Evolutionary conservation across 2,113 vertebrate species (phyloP).

Genomic region (Sebastes schlegelii): DNA sequence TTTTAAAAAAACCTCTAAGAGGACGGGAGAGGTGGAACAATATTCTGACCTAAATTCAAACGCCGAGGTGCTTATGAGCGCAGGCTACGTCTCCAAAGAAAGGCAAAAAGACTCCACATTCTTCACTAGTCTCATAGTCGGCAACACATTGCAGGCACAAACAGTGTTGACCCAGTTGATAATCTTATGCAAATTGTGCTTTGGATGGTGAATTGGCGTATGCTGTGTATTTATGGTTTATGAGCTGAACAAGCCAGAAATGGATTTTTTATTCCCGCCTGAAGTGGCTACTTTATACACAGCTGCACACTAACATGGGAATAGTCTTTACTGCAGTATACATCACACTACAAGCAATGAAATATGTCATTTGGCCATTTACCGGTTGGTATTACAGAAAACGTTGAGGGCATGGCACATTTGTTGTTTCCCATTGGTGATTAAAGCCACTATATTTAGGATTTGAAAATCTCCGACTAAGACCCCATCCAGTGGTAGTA

Average conservation of each 20-base stretch:
- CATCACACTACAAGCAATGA: neutral
- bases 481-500: neutral
- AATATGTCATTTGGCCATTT: neutral
- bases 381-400: neutral
- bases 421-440: neutral
- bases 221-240: constrained; percentile 44
- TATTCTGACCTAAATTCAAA: constrained; percentile 63
- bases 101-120: neutral
- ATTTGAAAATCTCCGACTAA: neutral
- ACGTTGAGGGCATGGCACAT: neutral
- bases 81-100: constrained; percentile 1
- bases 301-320: constrained; percentile 15
- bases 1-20: constrained; percentile 2
- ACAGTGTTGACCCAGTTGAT: constrained; percentile 64
- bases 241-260: constrained; percentile 38
- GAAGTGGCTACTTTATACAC: constrained; percentile 18
- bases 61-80: neutral
- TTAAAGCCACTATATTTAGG: neutral
- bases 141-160: constrained; percentile 38
- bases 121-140: constrained; percentile 19
- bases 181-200: constrained; percentile 42
- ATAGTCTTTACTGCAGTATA: neutral
- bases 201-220: constrained; percentile 42
- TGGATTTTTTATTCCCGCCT: constrained; percentile 19
- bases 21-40: constrained; percentile 30